Evolutionary conservation across 64 coral and sea anemone genomes (phyloP).

Genomic region (Astreopora myriophthalma): DNA sequence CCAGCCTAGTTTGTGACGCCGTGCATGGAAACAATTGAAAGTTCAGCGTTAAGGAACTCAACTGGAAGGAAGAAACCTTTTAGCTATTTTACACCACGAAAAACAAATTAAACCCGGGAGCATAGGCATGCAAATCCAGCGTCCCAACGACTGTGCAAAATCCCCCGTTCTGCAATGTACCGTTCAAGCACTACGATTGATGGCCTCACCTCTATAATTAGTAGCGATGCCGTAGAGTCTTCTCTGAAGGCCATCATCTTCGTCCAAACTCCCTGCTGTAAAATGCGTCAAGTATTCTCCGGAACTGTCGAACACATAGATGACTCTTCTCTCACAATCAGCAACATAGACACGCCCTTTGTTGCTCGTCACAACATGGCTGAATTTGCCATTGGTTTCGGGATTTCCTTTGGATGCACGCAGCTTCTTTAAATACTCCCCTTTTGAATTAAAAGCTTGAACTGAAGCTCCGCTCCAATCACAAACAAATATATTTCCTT

Average conservation of each 20-base stretch:
- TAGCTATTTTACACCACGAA: no score
- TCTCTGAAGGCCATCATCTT: slow-evolving; percentile 62
- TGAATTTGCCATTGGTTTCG: slow-evolving; percentile 37
- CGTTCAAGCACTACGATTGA: no score
- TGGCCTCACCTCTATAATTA: slow-evolving; percentile 38
- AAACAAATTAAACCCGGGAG: no score
- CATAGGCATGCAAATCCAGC: no score
- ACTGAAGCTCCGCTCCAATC: slow-evolving; percentile 54
- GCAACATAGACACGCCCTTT: slow-evolving; percentile 40
- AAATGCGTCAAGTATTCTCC: slow-evolving; percentile 58
- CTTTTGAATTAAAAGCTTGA: slow-evolving; percentile 51
- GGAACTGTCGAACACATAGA: slow-evolving; percentile 46
- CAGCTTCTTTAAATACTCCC: slow-evolving; percentile 50
- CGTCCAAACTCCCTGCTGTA: slow-evolving; percentile 5
- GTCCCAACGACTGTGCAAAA: no score
- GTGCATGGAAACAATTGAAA: no score
- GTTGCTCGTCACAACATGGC: background rate
- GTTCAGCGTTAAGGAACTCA: no score
- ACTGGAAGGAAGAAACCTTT: no score
- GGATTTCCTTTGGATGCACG: background rate
- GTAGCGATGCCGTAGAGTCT: slow-evolving; percentile 57
- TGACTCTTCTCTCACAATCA: slow-evolving; percentile 54
- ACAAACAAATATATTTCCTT: slow-evolving; percentile 36
- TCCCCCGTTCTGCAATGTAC: no score
- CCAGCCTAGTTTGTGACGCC: no score